Base-by-base conservation (phyloP, 2,797 vertebrate species). In the Xiphorhynchus erythropygius region DNA sequence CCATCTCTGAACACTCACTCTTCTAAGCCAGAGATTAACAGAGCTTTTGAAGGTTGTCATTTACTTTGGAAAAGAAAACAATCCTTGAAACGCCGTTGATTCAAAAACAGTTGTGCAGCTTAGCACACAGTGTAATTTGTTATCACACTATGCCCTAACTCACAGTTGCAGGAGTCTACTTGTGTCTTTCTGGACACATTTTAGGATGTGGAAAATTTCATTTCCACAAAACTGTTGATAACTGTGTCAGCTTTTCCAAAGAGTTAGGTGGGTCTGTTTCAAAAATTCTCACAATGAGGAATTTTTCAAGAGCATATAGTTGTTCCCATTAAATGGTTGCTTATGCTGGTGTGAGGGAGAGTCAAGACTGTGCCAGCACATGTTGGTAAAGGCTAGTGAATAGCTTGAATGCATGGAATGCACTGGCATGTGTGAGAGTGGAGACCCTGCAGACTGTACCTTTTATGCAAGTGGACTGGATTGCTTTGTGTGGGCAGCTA, bases 381-480 rank as follows among this genome's bases (percentile, higher is more conserved):
- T 30, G 15, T 49, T 68, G 65, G 49, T 18, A 30, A n/a, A 49
- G 56, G 70, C 18, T 18, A 19, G 16, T 1, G 11, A 56, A 37
- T 21, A 71, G 33, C 41, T 60, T 46, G 18, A 70, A 25, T 10
- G 41, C 35, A 3, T 8, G n/a, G 84, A 68, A n/a, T 5, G 3
- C 4, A 3, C 37, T 56, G 35, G 32, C 47, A 52, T 0, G 0
- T 28, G 60, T 50, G 49, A 0, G 0, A 6, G 21, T 44, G 49
- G 19, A 28, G 21, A 8, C 30, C 8, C 46, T 53, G 47, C n/a
- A 42, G 30, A 14, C 33, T 49, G 22, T 21, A 14, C 19, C 19
- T 62, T 49, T 55, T 41, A 17, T 37, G 46, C 30, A 56, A 37
- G 33, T 32, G 44, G 13, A 9, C 55, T 19, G 37, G n/a, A 73